A percentile compares a stretch with the other conserved stretches of the same genome.
phyloP scores from a whole-genome alignment of 2,888 invertebrate genomes.

The Lycia hirtaria region DNA sequence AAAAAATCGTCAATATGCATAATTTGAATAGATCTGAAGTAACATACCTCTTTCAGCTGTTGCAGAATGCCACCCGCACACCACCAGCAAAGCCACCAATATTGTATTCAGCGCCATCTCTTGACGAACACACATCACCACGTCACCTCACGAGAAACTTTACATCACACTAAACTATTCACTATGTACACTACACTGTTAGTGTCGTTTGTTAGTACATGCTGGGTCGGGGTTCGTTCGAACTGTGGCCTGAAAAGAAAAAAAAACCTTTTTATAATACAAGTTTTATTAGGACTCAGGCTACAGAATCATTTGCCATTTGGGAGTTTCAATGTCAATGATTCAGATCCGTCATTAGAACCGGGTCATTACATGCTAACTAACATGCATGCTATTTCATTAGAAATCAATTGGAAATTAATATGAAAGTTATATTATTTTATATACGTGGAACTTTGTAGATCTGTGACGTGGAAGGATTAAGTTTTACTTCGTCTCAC shows the following conservation, averaged over 20 bases:
- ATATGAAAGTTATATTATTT: too few species aligned
- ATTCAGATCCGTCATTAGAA: too few species aligned
- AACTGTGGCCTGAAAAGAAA: slow-evolving; percentile 44
- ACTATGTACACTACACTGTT: slow-evolving; percentile 25
- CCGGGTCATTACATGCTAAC: too few species aligned
- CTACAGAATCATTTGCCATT: too few species aligned
- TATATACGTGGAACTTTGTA: too few species aligned
- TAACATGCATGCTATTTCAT: too few species aligned
- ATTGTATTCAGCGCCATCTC: slow-evolving; percentile 58
- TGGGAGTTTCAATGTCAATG: too few species aligned
- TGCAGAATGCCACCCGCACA: slow-evolving; percentile 47
- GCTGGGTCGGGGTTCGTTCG: slow-evolving; percentile 50
- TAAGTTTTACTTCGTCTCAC: too few species aligned
- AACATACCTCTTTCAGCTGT: slow-evolving; percentile 57
- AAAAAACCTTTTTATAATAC: not conserved
- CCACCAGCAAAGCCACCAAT: slow-evolving; percentile 50
- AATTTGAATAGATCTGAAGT: not conserved
- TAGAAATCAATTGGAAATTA: too few species aligned
- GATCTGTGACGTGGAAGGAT: too few species aligned
- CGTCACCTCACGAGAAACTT: slow-evolving; percentile 44
- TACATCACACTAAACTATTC: slow-evolving; percentile 49
- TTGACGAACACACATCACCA: slow-evolving; percentile 37
- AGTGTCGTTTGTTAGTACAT: slow-evolving; percentile 46
- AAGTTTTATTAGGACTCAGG: not conserved
- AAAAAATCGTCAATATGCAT: too few species aligned